Evolutionary conservation across 2,797 vertebrate genomes (phyloP), one percentile per base, ranked within the genome.

Genomic region (Petrocephalus sullivani): DNA sequence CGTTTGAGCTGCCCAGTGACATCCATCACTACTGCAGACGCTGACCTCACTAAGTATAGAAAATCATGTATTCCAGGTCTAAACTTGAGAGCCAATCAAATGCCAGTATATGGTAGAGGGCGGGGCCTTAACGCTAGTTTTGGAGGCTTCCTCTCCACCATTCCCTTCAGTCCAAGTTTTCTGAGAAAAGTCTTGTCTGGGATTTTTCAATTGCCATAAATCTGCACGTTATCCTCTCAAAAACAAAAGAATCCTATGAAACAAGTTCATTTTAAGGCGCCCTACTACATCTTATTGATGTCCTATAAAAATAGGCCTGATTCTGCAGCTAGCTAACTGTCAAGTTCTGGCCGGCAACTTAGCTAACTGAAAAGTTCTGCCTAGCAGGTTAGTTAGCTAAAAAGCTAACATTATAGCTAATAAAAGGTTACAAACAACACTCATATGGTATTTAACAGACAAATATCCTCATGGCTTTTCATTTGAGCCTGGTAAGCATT

Each of bases 21-120:
- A 53, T 46, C 46, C 58, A 83, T 37, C 33, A 87, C 46, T 16
- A 21, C 86, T 51, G 33, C 33, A 86, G 21, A 87, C 21, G 21
- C 86, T 87, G 60, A 71, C 86, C 58, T 51, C 41, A 71, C 37
- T 86, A 28, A 75, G 71, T 75, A 75, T 75, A 75, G 23, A 85
- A 54, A 85, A 75, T 41, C 6, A 6, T 8, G 37, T 75, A 75
- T 41, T 75, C 54, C 23, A 58, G 54, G 28, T 60, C 84, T 58
- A 85, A 58, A 54, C 51, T 33, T 19, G 33, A 85, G 41, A 33
- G 57, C 54, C 21, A 85, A 85, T 58, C 53, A 3, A 85, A 85
- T 85, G 3, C 33, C 83, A 28, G 23, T 8, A 86, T n/a, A 33
- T 16, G 71, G 33, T 75, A 75, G 71, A 12, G 10, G 71, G 71